Conservation (phyloP, 1,140 invertebrate species). For the Zaprionus ornatus region DNA sequence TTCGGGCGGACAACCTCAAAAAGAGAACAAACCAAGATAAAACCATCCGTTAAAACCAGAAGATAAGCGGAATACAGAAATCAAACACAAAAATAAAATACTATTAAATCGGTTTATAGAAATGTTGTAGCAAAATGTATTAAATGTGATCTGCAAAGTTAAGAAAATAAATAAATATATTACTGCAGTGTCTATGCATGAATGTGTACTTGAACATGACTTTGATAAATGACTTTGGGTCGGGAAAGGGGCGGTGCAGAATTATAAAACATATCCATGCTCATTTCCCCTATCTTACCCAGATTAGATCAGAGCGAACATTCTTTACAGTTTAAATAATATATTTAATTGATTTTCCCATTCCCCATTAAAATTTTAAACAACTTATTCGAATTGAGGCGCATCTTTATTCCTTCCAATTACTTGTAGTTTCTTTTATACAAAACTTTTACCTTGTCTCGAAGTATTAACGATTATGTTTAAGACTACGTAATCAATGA, state of each 20-base stretch:
- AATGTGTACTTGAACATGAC: conserved; percentile 20
- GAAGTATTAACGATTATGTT: conserved; percentile 19
- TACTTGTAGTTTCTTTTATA: conserved; percentile 5
- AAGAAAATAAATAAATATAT: conserved; percentile 32
- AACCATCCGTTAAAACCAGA: conserved; percentile 36
- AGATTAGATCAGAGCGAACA: not conserved
- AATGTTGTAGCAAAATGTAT: conserved; percentile 63
- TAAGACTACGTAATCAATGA: conserved; percentile 15
- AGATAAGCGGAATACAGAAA: conserved; percentile 17
- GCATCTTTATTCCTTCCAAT: conserved; percentile 16
- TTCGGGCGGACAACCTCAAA: not conserved
- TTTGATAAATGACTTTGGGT: not conserved
- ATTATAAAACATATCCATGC: not conserved
- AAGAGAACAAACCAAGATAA: conserved; percentile 6
- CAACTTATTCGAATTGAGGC: conserved; percentile 6
- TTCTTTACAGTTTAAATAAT: too few species aligned
- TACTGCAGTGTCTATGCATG: conserved; percentile 39
- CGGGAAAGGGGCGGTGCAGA: not conserved
- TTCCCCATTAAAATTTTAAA: not conserved
- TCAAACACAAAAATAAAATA: conserved; percentile 13
- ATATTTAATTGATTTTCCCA: too few species aligned
- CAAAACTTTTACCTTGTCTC: conserved; percentile 15
- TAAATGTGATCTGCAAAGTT: conserved; percentile 58
- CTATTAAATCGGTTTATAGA: conserved; percentile 56
- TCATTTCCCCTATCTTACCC: not conserved